A percentile compares a stretch with the other conserved stretches of the same genome.
Conservation (phyloP, 2,797 vertebrate species). For the Lacerta viridis region DNA sequence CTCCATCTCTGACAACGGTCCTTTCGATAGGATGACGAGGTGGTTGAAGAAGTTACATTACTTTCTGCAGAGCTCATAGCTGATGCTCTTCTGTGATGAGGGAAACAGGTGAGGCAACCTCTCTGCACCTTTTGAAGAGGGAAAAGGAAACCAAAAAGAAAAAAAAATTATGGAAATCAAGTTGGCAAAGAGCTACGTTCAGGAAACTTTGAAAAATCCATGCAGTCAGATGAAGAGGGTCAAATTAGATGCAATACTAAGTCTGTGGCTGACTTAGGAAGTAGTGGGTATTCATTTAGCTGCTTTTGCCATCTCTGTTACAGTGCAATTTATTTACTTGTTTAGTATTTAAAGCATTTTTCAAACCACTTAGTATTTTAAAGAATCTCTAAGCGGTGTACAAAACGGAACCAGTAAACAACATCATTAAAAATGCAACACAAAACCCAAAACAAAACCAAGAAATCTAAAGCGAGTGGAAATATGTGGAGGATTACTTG, state of each 20-base stretch:
- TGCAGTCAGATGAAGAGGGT: neutral
- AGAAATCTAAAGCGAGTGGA: too few relatives aligned
- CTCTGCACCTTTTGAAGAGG: neutral
- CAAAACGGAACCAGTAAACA: too few relatives aligned
- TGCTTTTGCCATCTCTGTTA: neutral
- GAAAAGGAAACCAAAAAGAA: neutral
- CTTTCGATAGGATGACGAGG: slow-evolving; percentile 8
- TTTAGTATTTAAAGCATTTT: too few relatives aligned
- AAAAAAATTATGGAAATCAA: neutral
- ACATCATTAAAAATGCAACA: too few relatives aligned
- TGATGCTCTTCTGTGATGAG: neutral
- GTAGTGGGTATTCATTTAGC: neutral
- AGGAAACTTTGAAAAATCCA: too few relatives aligned
- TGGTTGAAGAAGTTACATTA: neutral
- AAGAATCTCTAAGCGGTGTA: too few relatives aligned
- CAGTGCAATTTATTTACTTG: neutral
- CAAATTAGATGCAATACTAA: neutral
- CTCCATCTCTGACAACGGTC: slow-evolving; percentile 9
- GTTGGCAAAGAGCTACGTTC: neutral
- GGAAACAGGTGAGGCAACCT: neutral
- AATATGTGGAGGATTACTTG: too few relatives aligned
- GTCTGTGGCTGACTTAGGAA: neutral
- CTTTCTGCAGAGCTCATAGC: neutral
- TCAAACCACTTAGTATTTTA: too few relatives aligned
- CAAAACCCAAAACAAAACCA: too few relatives aligned